Base-by-base conservation (phyloP, 2,888 invertebrate genomes). In the Eilema depressum region DNA sequence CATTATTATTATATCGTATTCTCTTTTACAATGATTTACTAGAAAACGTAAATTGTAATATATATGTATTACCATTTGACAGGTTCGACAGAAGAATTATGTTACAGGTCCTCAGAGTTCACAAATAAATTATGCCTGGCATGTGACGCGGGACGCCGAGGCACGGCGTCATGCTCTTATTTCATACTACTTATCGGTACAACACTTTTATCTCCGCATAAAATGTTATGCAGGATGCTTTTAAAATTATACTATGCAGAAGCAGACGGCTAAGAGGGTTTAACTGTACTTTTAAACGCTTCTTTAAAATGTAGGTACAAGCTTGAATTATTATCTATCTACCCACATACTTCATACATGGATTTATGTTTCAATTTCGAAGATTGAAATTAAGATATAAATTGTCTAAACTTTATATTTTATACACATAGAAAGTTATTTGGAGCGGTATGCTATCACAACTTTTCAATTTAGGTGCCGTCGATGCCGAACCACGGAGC, bases 111-210 rank as follows among this genome's bases (percentile, higher is more conserved):
- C 75, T 76, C 78, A 74, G 83, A 83, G 86, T 83, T 82, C 83
- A 83, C 83, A 82, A 83, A 88, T 88, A 87, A 87, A 86, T 87
- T 87, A 87, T 81, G 83, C 75, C 76, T 83, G 82, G 82, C 83
- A 83, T 83, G 57, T 66, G 66, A 66, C 57, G 74, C 81, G 83
- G 77, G 79, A 77, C 74, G 71, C 82, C 67, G 80, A 81, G 81
- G 33, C 47, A 78, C 78, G 77, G 79, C 81, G 81, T 83, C 81
- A 81, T 78, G 83, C 87, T 89, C 88, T 89, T 88, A 91, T 90
- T 89, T 89, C 87, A 90, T 89, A 89, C 90, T 89, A 89, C 90
- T 91, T 92, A 93, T 93, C 90, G 92, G 87, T 88, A 89, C 87
- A 89, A 87, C 87, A 90, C 87, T 92, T 92, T 93, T 89, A 91